Base-by-base conservation (phyloP, 2,888 invertebrate species). In the Drosophila yooni region DNA sequence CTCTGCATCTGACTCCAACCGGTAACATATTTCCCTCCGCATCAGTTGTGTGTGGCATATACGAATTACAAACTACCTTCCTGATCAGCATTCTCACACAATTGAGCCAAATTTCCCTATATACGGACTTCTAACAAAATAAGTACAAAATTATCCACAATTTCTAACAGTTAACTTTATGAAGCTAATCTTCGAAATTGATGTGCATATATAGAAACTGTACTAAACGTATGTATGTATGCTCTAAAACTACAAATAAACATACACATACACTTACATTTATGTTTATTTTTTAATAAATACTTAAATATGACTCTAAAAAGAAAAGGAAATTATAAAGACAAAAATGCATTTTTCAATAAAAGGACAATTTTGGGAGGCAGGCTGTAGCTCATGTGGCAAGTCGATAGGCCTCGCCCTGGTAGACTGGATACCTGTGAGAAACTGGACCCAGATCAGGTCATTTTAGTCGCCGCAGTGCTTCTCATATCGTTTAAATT, bases 401-500 rank as follows among this genome's bases (percentile, higher is more conserved):
- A 34, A 21, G 11, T 51, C 50, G 34, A 18, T 27, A 25, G 18
- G 43, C 25, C 36, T 61, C 34, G 33, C 8, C 25, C 15, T 25
- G 7, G 31, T 1, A 21, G 11, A 38, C 15, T 36, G 29, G 25
- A 29, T 58, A 57, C 27, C 34, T 56, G 58, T 36, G 29, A 52
- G 21, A 3, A 38, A 13, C 62, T 51, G 78, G 43, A 69, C 29
- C 38, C 63, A 40, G 60, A 64, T 43, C 69, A 58, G 70, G 54
- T 67, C 66, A 57, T 58, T 71, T 48, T 62, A 58, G 60, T 75
- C 43, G 72, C 50, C 62, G 54, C 65, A 69, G 65, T 48, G 69
- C 51, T 52, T 33, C 58, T 80, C 79, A 81, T 86, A 83, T 82
- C 90, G 81, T 90, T 91, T 91, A 90, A 91, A 91, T 89, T 90